These are phyloP conservation scores for Aphidius colemani DNA, from an alignment of 2,888 invertebrate species.

Conservation along the genomic window DNA sequence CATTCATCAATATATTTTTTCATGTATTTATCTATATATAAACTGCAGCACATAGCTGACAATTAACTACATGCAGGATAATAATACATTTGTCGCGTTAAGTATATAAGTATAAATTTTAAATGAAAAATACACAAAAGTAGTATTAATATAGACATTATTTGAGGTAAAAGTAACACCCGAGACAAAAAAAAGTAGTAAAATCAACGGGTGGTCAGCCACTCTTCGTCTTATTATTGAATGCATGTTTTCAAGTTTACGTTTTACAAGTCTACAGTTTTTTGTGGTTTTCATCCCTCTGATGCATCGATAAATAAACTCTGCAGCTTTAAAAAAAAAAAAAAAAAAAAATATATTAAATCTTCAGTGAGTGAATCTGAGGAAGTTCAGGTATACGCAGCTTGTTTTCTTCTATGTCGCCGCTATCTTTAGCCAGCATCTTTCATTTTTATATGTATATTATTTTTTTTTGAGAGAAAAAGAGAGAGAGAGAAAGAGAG, in stretches of 20 bases:
- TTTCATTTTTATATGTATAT: slow-evolving; percentile 21
- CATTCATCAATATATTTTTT: slow-evolving; percentile 16
- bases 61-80: too few species aligned
- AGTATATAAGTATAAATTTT: slow-evolving; percentile 8
- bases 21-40: too few species aligned
- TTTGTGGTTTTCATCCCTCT: not conserved
- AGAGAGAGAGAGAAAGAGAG: slow-evolving; percentile 20
- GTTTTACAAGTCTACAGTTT: slow-evolving; percentile 1
- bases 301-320: not conserved
- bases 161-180: slow-evolving; percentile 10
- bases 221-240: too few species aligned
- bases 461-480: not conserved
- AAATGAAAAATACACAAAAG: slow-evolving; percentile 4
- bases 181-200: not conserved
- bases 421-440: slow-evolving; percentile 47
- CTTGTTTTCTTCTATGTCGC: slow-evolving; percentile 39
- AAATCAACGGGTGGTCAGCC: slow-evolving; percentile 15
- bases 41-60: too few species aligned
- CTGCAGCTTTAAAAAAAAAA: too few species aligned
- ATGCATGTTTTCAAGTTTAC: too few species aligned
- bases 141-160: not conserved
- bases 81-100: slow-evolving; percentile 17
- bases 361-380: slow-evolving; percentile 31
- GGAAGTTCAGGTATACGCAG: slow-evolving; percentile 42
- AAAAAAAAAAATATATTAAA: too few species aligned